phyloP scores from a whole-genome alignment of 2,113 vertebrate species.

The Tachycineta bicolor region DNA sequence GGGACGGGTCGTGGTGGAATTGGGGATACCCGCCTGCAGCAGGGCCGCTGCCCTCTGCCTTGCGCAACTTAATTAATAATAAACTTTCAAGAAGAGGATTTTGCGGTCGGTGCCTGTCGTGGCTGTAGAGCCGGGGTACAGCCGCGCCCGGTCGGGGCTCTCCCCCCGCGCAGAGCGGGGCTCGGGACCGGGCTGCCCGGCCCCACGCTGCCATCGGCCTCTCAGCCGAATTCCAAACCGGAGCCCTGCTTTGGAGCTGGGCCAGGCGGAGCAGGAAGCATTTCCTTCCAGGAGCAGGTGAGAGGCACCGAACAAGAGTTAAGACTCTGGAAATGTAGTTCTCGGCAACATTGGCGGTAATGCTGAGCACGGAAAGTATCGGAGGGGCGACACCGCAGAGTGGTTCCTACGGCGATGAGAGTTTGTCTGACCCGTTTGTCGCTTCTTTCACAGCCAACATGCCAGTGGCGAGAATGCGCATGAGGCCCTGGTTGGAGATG shows the following conservation, averaged over 20 bases:
- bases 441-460: slow-evolving; percentile 73
- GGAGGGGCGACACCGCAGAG: not conserved
- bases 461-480: slow-evolving; percentile 92
- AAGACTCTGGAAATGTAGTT: not conserved
- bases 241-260: not conserved
- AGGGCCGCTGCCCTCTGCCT: not conserved
- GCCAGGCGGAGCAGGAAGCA: not conserved
- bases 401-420: fast-evolving
- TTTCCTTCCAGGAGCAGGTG: not conserved
- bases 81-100: not conserved
- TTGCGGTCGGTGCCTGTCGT: not conserved
- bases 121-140: not conserved
- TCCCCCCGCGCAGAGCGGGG: no score
- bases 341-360: fast-evolving
- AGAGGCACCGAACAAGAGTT: not conserved
- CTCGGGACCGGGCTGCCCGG: not conserved
- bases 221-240: not conserved
- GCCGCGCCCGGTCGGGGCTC: fast-evolving
- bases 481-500: slow-evolving; percentile 94
- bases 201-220: not conserved
- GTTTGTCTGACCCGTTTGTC: not conserved
- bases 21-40: not conserved
- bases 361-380: not conserved
- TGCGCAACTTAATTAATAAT: not conserved
- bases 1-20: not conserved